phyloP scores from a whole-genome alignment of 2,113 vertebrate genomes.

The Pleuronectes platessa region DNA sequence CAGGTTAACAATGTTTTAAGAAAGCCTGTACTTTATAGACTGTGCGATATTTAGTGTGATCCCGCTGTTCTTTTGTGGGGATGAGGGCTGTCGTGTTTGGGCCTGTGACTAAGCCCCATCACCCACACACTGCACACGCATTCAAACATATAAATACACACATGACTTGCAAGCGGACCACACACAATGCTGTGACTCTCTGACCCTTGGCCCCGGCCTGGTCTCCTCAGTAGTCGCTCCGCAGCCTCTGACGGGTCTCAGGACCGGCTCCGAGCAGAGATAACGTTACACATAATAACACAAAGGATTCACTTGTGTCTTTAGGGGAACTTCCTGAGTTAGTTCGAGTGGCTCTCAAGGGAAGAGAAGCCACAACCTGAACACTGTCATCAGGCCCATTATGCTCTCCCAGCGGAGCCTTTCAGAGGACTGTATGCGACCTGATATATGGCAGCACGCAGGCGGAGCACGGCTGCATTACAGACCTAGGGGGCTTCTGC shows the following conservation, averaged over 20 bases:
- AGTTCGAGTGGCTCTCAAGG: slow-evolving; percentile 21
- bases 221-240: slow-evolving; percentile 46
- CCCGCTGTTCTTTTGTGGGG: slow-evolving; percentile 53
- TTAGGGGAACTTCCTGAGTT: slow-evolving; percentile 52
- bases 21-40: no score
- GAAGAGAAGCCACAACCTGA: slow-evolving; percentile 59
- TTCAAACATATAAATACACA: slow-evolving; percentile 41
- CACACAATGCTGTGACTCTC: slow-evolving; percentile 64
- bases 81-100: slow-evolving; percentile 72
- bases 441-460: slow-evolving; percentile 40
- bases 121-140: slow-evolving; percentile 53
- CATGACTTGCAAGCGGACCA: slow-evolving; percentile 55
- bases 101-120: slow-evolving; percentile 65
- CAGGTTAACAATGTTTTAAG: no score
- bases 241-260: slow-evolving; percentile 46
- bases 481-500: slow-evolving; percentile 34
- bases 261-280: slow-evolving; percentile 33
- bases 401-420: slow-evolving; percentile 49
- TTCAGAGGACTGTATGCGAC: slow-evolving; percentile 47
- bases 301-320: slow-evolving; percentile 67
- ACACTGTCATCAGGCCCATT: slow-evolving; percentile 61
- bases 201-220: slow-evolving; percentile 56
- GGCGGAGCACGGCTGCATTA: slow-evolving; percentile 42
- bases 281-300: slow-evolving; percentile 71
- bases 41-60: slow-evolving; percentile 5